Base-by-base conservation (phyloP, 2,888 invertebrate species). In the Trisateles emortualis region DNA sequence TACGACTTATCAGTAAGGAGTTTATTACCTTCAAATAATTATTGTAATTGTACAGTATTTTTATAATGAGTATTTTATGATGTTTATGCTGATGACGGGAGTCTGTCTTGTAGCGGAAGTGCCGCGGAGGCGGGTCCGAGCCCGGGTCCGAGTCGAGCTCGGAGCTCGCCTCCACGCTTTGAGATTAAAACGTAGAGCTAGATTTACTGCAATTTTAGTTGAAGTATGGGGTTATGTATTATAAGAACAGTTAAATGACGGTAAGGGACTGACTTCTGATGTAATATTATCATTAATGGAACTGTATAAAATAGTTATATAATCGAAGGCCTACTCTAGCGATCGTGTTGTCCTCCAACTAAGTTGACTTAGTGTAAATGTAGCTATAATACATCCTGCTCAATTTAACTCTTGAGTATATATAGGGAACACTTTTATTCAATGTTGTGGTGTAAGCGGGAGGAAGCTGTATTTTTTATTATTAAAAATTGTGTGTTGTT, bases 31-130 rank as follows among this genome's bases (percentile, higher is more conserved):
- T 88, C 82, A 84, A 72, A 88, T 88, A 87, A 86, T 86, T 86
- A 87, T 87, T 85, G 75, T 89, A 90, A 87, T 90, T 92, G 92
- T 92, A 92, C 91, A 91, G 92, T 92, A 92, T 92, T 92, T 91
- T 91, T 91, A 85, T 90, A 91, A 89, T 76, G 86, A 90, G 89
- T 92, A 91, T 91, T 90, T 90, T 88, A 88, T 84, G 80, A 78
- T 78, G 79, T 79, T 76, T 77, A 79, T 67, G 77, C 75, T 66
- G 76, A 68, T 58, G 76, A 69, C 66, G 73, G 69, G 67, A 66
- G 70, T 72, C 68, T 72, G 74, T 72, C 59, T 63, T 69, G 74
- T 71, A 62, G 68, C 52, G 62, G 53, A 64, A 52, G 60, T 58
- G 46, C 9, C 41, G 69, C 59, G 62, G 57, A 59, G 57, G 56